phyloP scores from a whole-genome alignment of 2,113 vertebrate genomes.

The Smithornis capensis region DNA sequence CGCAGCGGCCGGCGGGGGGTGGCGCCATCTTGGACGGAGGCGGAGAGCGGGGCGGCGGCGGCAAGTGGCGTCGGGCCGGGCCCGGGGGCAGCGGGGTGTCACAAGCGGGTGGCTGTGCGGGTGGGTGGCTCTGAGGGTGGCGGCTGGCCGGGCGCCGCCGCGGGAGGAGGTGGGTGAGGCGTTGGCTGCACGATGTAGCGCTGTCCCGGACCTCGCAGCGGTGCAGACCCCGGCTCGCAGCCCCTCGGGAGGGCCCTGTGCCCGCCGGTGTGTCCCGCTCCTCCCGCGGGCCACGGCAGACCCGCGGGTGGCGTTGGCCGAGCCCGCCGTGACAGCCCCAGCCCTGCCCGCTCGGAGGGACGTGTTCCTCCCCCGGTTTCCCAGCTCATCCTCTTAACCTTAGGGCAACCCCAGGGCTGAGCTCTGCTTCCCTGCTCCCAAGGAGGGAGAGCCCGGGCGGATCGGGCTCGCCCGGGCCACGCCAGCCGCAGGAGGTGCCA shows the following conservation, averaged over 20 bases:
- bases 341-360: not conserved
- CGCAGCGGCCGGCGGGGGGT: no score
- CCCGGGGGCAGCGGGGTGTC: no score
- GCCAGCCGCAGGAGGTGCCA: not conserved
- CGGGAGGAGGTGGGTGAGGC: not conserved
- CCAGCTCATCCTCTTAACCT: not conserved
- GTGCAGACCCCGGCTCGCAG: not conserved
- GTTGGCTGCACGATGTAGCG: not conserved
- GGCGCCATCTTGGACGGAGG: slow-evolving; percentile 88
- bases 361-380: not conserved
- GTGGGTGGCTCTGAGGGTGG: not conserved
- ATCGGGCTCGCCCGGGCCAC: not conserved
- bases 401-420: not conserved
- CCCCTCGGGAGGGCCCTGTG: not conserved
- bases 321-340: not conserved
- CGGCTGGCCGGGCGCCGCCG: not conserved
- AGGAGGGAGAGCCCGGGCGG: not conserved
- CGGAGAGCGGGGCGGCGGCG: no score
- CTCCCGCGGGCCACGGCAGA: not conserved
- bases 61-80: no score
- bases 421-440: not conserved
- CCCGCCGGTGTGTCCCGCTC: not conserved
- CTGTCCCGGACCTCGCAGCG: not conserved
- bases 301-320: not conserved
- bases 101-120: not conserved